A percentile compares a stretch with the other conserved stretches of the same genome.
Evolutionary conservation across 2,888 invertebrate species (phyloP).

Genomic region (Athripsodes cinereus): DNA sequence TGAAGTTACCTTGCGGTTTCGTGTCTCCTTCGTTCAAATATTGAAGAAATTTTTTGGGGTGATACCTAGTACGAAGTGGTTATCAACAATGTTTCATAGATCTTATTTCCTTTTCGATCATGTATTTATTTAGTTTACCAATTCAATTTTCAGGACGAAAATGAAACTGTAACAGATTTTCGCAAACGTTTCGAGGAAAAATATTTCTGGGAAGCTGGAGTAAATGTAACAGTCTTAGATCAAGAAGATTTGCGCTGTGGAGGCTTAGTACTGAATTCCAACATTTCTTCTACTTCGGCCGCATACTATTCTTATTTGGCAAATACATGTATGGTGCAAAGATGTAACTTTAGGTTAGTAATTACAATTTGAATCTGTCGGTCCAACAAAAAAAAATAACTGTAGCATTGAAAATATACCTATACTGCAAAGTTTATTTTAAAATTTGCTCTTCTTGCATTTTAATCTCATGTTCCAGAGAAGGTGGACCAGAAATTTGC

Average conservation of each 20-base stretch:
- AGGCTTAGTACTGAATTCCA: constrained; percentile 61
- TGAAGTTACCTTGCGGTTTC: too few relatives aligned
- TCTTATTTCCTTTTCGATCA: too few relatives aligned
- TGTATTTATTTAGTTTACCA: too few relatives aligned
- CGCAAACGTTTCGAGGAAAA: constrained; percentile 64
- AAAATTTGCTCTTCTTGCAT: background rate
- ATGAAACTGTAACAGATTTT: constrained; percentile 68
- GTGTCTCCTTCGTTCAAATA: too few relatives aligned
- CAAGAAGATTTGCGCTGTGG: constrained; percentile 71
- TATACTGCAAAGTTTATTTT: too few relatives aligned
- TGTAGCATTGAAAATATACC: too few relatives aligned
- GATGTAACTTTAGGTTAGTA: constrained; percentile 62
- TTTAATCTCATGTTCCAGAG: constrained; percentile 41
- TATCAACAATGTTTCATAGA: too few relatives aligned
- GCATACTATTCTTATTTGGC: constrained; percentile 54
- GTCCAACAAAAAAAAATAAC: background rate
- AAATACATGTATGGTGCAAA: constrained; percentile 69
- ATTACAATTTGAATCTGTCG: background rate
- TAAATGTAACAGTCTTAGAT: constrained; percentile 68
- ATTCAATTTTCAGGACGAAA: constrained; percentile 60
- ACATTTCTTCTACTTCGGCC: constrained; percentile 54
- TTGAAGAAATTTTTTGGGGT: too few relatives aligned
- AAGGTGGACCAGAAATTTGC: constrained; percentile 70
- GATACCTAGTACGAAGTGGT: too few relatives aligned
- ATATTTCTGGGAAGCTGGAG: constrained; percentile 57